Conservation (phyloP, 2,888 invertebrate species). For the Prosopocoilus inquinatus region DNA sequence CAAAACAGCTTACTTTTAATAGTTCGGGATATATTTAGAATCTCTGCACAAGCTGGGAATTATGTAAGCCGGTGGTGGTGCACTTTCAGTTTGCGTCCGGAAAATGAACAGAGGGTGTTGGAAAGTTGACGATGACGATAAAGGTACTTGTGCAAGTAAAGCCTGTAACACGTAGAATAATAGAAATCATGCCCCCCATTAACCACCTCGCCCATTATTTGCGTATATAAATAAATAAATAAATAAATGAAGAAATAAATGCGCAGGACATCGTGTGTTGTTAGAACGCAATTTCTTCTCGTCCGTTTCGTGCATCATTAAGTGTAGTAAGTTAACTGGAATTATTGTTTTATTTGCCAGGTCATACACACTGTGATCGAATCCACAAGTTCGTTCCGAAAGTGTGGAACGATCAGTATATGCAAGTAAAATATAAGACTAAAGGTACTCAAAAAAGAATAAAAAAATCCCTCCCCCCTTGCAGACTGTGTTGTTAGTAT, state of each 20-base stretch:
- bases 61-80: conserved; percentile 12
- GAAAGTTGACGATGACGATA: conserved; percentile 47
- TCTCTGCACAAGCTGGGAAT: conserved; percentile 2
- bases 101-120: conserved; percentile 47
- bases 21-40: conserved; percentile 17
- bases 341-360: too few relatives aligned
- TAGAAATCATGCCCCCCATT: too few relatives aligned
- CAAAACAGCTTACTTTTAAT: conserved; percentile 19
- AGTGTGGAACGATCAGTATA: conserved; percentile 44
- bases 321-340: too few relatives aligned
- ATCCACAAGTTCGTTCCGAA: conserved; percentile 44
- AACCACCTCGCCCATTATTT: too few relatives aligned
- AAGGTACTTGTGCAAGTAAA: conserved; percentile 46
- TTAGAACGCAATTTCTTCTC: too few relatives aligned
- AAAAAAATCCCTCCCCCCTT: too few relatives aligned
- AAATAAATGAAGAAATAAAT: too few relatives aligned
- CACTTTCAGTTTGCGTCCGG: neutral
- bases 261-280: too few relatives aligned
- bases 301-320: too few relatives aligned
- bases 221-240: too few relatives aligned
- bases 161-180: too few relatives aligned
- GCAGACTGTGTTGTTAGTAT: too few relatives aligned
- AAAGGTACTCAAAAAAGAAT: conserved; percentile 13
- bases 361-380: conserved; percentile 31
- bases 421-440: conserved; percentile 15